Percentiles rank a stretch among this genome's conserved stretches.
phyloP scores from a whole-genome alignment of 2,797 vertebrate species.

The Ispidina lecontei region DNA sequence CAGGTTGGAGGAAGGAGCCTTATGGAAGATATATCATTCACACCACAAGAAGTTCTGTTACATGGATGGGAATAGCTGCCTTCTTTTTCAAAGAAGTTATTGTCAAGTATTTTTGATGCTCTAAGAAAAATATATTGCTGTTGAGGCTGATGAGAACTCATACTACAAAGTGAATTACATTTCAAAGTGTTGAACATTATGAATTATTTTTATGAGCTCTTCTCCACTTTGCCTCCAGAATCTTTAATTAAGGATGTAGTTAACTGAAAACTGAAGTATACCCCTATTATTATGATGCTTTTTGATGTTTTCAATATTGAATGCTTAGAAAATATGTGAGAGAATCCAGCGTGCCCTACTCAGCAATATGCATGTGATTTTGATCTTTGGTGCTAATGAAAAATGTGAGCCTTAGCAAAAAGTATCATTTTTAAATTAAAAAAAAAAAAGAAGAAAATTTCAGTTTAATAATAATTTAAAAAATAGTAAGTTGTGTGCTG shows the following conservation, averaged over 20 bases:
- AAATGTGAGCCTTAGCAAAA: rapidly evolving
- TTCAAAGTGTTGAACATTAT: neutral
- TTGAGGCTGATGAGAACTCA: neutral
- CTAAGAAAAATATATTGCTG: neutral
- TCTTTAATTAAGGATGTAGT: neutral
- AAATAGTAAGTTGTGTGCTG: neutral
- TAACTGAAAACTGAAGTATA: neutral
- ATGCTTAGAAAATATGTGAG: neutral
- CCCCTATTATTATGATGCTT: neutral
- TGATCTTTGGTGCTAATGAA: neutral
- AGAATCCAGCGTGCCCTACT: neutral
- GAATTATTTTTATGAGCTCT: neutral
- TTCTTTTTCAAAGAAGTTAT: neutral
- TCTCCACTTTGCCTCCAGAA: neutral
- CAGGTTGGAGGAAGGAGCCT: neutral
- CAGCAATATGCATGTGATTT: neutral
- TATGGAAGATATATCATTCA: neutral
- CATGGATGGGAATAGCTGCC: neutral
- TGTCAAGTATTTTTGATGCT: neutral
- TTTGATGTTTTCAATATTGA: neutral
- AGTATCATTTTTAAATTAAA: neutral
- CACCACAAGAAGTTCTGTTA: neutral
- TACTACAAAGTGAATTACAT: neutral
- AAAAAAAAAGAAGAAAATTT: neutral
- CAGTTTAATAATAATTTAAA: neutral